Percentiles rank a stretch among this genome's conserved stretches.
These are phyloP conservation scores for Cynopterus sphinx DNA, from an alignment of 2,797 vertebrate species.

Conservation along the genomic window DNA sequence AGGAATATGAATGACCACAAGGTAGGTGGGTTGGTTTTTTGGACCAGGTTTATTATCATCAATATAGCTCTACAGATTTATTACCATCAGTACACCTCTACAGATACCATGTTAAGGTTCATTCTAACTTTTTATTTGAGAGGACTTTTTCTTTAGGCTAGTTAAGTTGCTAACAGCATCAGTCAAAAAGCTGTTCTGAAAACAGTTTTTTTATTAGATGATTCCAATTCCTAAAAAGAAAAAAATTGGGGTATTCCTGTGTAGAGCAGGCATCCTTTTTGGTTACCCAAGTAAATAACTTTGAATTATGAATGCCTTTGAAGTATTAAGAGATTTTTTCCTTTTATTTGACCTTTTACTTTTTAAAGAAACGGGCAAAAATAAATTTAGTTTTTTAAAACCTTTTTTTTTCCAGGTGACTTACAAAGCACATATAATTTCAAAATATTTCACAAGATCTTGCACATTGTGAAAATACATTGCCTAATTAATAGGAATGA, in stretches of 20 bases:
- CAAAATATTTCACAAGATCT: not conserved
- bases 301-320: constrained; percentile 29
- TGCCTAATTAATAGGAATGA: constrained; percentile 33
- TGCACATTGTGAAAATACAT: not conserved
- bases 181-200: constrained; percentile 28
- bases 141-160: not conserved
- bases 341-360: constrained; percentile 33
- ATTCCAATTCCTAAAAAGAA: not conserved
- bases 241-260: not conserved
- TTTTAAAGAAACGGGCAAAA: constrained; percentile 49
- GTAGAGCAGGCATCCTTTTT: not conserved
- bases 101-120: not conserved
- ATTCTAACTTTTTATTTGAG: not conserved
- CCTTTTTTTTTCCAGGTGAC: not conserved
- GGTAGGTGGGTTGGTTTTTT: constrained; percentile 2
- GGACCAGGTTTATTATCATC: not conserved
- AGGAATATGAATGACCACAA: not conserved
- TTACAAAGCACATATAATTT: not conserved
- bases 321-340: constrained; percentile 8
- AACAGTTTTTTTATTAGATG: constrained; percentile 41
- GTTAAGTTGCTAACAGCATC: not conserved
- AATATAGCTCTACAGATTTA: not conserved
- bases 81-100: not conserved
- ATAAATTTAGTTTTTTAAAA: not conserved
- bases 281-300: constrained; percentile 22